Evolutionary conservation across 2,797 vertebrate genomes (phyloP), one percentile per base, ranked within the genome.

Genomic region (Borostomias antarcticus): DNA sequence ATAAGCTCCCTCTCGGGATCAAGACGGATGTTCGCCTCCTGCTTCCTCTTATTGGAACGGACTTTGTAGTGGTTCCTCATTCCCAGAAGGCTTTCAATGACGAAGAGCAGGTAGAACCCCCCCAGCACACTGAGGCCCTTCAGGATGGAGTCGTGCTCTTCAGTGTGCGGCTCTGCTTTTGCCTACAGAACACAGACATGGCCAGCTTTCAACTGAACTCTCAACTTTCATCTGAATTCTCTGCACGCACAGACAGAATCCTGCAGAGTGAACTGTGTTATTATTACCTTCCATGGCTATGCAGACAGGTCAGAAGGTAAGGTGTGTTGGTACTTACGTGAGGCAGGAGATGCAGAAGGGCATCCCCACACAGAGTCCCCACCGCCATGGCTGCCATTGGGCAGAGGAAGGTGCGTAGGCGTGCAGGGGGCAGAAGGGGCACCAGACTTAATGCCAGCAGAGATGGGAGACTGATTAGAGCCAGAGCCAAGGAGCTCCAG

Each of bases 311-410:
- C 40, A 1, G 40, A 45, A 13, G 6, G 2, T 21, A 51, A 10
- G 23, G 48, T 51, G 2, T 51, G 19, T n/a, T 19, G 45, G 15
- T 67, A 89, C 93, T 2, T 86, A 95, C 94, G 8, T 95, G 94
- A 0, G 94, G 94, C 73, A 93, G 82, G 56, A 95, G 92, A 80
- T 94, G 94, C 0, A 95, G 84, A 72, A 95, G 76, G 0, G 94
- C 94, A 0, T 95, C 94, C 66, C 94, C 94, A 28, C 93, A 94
- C 7, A 95, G 88, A 0, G 94, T 95, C 58, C 94, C 93, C 79
- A 93, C 91, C 2, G 94, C 94, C 88, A 94, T 76, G 0, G 93
- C 92, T 62, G 89, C 92, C 82, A 95, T 87, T 73, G 94, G 93
- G 79, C 88, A 83, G 8, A 94, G 86, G 8, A 94, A 80, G 0